These are phyloP conservation scores for Lithobates sylvaticus DNA, from an alignment of 2,797 vertebrate genomes.

Conservation along the genomic window DNA sequence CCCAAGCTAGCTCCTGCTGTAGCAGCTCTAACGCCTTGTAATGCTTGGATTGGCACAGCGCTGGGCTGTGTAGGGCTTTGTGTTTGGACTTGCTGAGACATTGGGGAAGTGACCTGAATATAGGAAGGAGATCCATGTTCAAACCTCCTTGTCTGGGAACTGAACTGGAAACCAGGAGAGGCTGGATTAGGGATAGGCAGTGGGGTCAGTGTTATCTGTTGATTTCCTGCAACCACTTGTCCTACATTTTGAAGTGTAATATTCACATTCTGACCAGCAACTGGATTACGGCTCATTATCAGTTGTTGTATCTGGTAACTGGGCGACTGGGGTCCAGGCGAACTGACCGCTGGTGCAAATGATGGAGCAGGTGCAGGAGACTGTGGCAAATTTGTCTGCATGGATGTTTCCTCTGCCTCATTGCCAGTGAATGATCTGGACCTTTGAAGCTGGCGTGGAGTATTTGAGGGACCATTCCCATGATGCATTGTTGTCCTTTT, in stretches of 20 bases:
- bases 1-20: slow-evolving; percentile 83
- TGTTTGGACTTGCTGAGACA: slow-evolving; percentile 91
- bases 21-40: slow-evolving; percentile 84
- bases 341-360: slow-evolving; percentile 90
- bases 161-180: slow-evolving; percentile 93
- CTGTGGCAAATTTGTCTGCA: slow-evolving; percentile 84
- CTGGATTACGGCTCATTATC: slow-evolving; percentile 92
- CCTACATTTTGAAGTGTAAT: slow-evolving; percentile 95
- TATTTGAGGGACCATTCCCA: slow-evolving; percentile 93
- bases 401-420: slow-evolving; percentile 87
- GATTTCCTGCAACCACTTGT: slow-evolving; percentile 87
- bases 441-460: slow-evolving; percentile 93
- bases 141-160: slow-evolving; percentile 89
- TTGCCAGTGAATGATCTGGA: slow-evolving; percentile 88
- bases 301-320: slow-evolving; percentile 89
- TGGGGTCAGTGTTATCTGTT: slow-evolving; percentile 92
- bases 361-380: slow-evolving; percentile 88
- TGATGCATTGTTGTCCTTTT: slow-evolving; percentile 90
- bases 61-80: slow-evolving; percentile 95
- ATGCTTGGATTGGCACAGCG: slow-evolving; percentile 79
- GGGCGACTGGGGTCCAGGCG: slow-evolving; percentile 94
- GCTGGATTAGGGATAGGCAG: slow-evolving; percentile 90
- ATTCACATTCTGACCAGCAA: slow-evolving; percentile 91
- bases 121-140: slow-evolving; percentile 91
- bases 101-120: slow-evolving; percentile 92